Evolutionary conservation across 2,888 invertebrate species (phyloP).

Genomic region (Spialia ferax): DNA sequence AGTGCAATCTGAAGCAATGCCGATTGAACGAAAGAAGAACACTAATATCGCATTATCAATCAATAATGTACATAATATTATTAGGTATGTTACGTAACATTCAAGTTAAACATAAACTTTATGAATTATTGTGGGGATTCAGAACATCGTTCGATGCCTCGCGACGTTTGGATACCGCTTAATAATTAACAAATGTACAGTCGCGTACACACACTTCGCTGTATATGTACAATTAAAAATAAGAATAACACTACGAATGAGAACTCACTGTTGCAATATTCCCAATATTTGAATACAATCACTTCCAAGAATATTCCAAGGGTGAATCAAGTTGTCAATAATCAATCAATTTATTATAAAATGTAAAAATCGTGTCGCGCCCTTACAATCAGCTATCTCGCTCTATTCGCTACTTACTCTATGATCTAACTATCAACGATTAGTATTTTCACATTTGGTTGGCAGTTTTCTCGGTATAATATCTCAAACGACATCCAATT

Average conservation of each 20-base stretch:
- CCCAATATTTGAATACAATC: neutral
- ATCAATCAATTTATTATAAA: slow-evolving; percentile 4
- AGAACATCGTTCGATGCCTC: neutral
- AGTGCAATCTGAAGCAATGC: no score
- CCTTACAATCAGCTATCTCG: no score
- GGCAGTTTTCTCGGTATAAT: neutral
- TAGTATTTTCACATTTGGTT: neutral
- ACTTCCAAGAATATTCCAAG: neutral
- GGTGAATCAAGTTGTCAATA: neutral
- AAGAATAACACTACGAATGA: neutral
- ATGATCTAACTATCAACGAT: neutral
- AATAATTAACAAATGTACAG: slow-evolving; percentile 4
- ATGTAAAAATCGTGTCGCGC: neutral
- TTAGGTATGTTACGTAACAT: no score
- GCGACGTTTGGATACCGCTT: neutral
- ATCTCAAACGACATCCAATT: neutral
- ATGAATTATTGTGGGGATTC: no score
- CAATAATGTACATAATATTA: no score
- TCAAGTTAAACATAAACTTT: neutral
- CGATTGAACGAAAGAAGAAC: no score
- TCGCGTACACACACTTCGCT: neutral
- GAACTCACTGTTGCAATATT: neutral
- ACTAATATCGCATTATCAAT: no score
- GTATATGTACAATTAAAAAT: neutral
- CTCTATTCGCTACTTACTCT: neutral